Percentiles rank a stretch among this genome's conserved stretches.
Conservation (phyloP, 2,888 invertebrate species). For the Xestobium rufovillosum region DNA sequence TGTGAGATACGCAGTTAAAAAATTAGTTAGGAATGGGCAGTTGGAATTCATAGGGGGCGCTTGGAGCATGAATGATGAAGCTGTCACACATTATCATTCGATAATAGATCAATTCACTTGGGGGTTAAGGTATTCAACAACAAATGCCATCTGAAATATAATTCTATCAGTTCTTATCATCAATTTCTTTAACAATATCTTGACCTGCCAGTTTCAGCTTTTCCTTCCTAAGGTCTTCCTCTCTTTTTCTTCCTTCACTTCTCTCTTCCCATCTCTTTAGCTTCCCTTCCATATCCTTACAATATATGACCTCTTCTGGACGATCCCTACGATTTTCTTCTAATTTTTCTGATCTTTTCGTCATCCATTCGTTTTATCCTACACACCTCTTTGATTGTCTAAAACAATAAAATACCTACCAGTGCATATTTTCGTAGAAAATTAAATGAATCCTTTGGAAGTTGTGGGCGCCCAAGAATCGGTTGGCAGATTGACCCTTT, state of each 20-base stretch:
- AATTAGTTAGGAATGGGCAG: conserved; percentile 63
- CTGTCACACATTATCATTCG: conserved; percentile 61
- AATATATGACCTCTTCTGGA: too few relatives aligned
- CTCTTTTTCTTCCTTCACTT: too few relatives aligned
- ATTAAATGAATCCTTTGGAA: conserved; percentile 59
- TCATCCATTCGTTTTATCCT: too few relatives aligned
- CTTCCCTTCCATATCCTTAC: neutral
- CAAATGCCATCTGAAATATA: neutral
- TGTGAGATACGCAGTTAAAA: conserved; percentile 53
- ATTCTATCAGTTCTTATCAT: conserved; percentile 7
- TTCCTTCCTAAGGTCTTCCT: too few relatives aligned
- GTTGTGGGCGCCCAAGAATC: conserved; percentile 63
- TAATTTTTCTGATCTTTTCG: too few relatives aligned
- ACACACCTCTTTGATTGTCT: too few relatives aligned
- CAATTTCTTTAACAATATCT: too few relatives aligned
- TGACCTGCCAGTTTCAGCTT: too few relatives aligned
- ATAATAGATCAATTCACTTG: conserved; percentile 69
- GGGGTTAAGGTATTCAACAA: conserved; percentile 65
- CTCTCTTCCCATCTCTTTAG: neutral
- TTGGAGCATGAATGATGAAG: conserved; percentile 83
- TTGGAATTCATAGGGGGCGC: conserved; percentile 72
- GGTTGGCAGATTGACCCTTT: conserved; percentile 85
- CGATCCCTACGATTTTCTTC: too few relatives aligned
- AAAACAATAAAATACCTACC: neutral
- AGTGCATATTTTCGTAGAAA: conserved; percentile 28